Percentiles rank a stretch among this genome's conserved stretches.
Conservation (phyloP, 2,888 invertebrate species). For the Fragum sueziense region DNA sequence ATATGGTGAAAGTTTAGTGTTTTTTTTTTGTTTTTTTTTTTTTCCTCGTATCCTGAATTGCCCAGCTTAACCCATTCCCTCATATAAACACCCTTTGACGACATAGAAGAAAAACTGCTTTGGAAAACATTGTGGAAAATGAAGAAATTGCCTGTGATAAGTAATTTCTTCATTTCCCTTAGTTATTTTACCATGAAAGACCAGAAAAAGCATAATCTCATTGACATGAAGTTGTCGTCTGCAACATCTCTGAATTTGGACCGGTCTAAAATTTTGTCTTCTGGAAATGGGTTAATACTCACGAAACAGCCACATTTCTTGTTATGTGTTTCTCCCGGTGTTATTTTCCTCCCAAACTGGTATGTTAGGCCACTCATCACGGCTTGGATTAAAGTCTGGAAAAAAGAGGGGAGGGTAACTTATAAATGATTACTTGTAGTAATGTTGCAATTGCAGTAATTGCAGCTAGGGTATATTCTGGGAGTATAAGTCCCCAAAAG, state of each 20-base stretch:
- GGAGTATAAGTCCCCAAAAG: neutral
- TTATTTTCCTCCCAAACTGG: neutral
- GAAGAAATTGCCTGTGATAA: no score
- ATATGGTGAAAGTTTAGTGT: neutral
- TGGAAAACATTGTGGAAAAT: no score
- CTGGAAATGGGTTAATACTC: no score
- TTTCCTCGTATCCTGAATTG: neutral
- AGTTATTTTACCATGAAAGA: neutral
- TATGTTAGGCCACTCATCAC: neutral
- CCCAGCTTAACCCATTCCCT: neutral
- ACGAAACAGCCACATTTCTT: constrained; percentile 1
- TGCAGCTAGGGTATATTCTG: neutral
- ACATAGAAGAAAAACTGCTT: neutral
- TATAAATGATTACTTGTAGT: neutral
- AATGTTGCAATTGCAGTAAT: neutral
- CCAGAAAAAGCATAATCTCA: no score
- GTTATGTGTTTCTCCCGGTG: neutral
- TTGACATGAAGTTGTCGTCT: no score
- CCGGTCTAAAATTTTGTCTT: no score
- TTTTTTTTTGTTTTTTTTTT: neutral
- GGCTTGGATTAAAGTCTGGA: neutral
- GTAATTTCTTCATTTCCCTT: no score
- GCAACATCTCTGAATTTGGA: no score
- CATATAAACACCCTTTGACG: neutral
- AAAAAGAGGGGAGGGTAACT: neutral